These are phyloP conservation scores for Seriola quinqueradiata DNA, from an alignment of 2,113 vertebrate genomes.

Conservation along the genomic window DNA sequence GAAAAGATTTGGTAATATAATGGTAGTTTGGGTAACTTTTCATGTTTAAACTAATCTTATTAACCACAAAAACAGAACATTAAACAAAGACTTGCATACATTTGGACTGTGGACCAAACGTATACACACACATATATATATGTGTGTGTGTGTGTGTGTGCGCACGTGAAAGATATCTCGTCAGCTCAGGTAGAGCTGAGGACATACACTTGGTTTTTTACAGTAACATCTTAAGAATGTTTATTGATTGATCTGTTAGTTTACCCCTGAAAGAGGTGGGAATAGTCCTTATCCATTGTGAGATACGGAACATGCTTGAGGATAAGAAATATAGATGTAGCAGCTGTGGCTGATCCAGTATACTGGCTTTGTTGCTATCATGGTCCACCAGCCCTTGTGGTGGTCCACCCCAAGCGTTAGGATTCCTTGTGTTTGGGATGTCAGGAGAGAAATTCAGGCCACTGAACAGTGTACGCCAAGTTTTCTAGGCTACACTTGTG, in stretches of 20 bases:
- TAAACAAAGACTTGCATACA: too few species aligned
- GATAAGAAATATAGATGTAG: neutral
- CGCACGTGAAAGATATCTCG: neutral
- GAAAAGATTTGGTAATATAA: too few species aligned
- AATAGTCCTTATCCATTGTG: neutral
- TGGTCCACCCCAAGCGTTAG: neutral
- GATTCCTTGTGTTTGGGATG: conserved; percentile 10
- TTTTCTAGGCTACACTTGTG: conserved; percentile 19
- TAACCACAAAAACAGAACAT: too few species aligned
- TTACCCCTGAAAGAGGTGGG: neutral
- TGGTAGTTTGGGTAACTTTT: too few species aligned
- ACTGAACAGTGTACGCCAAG: neutral
- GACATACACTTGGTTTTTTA: neutral
- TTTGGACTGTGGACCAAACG: too few species aligned
- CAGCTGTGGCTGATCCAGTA: neutral
- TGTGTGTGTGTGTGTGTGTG: too few species aligned
- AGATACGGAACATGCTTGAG: neutral
- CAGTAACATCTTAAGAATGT: neutral
- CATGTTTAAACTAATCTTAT: too few species aligned
- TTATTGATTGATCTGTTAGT: conserved; percentile 9
- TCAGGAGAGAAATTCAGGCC: conserved; percentile 21
- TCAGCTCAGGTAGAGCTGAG: neutral
- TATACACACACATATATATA: too few species aligned
- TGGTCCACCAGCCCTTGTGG: conserved; percentile 8
- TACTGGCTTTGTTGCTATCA: neutral